Base-by-base conservation (phyloP, 2,113 vertebrate species). In the Choloepus hoffmanni region DNA sequence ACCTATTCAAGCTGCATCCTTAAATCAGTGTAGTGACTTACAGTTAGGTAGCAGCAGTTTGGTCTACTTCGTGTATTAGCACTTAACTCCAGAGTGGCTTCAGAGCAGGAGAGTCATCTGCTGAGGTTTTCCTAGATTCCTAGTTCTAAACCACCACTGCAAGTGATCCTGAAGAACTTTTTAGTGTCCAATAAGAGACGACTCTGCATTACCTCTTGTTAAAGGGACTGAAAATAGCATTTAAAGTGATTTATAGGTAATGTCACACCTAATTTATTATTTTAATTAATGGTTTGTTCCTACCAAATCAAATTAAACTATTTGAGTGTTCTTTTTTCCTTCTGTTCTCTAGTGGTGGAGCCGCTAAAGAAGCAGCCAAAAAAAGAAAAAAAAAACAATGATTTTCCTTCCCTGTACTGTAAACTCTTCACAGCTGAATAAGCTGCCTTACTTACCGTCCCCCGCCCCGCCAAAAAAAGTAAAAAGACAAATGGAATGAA, bases 231-330 rank as follows among this genome's bases (percentile, higher is more conserved):
- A 78, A 33, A 85, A 55, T 81, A 86, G 15, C 65, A 36, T 85
- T 45, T 91, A 43, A 92, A 76, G 26, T 85, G 77, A 94, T 78
- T 82, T 94, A 53, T 83, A 92, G 79, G 58, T 85, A 81, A 89
- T 93, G 15, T 74, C 95, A 90, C 23, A 89, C 67, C 28, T 87
- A 58, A 60, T 95, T 87, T 91, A 79, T 91, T 94, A 68, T 91
- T 95, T 94, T 93, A 84, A 78, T 58, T 83, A 50, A 67, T 78
- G 40, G 50, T 78, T 95, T 74, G 6, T 55, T 82, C 45, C 33
- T 88, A 11, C 24, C 82, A 89, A 90, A 90, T 74, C 18, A 62
- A 76, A 76, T 74, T 73, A 65, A 95, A 68, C 33, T 95, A 58
- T 85, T 95, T 96, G 73, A 85, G n/a, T 95, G 82, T 89, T 53